Base-by-base conservation (phyloP, 2,888 invertebrate species). In the Thymelicus acteon region DNA sequence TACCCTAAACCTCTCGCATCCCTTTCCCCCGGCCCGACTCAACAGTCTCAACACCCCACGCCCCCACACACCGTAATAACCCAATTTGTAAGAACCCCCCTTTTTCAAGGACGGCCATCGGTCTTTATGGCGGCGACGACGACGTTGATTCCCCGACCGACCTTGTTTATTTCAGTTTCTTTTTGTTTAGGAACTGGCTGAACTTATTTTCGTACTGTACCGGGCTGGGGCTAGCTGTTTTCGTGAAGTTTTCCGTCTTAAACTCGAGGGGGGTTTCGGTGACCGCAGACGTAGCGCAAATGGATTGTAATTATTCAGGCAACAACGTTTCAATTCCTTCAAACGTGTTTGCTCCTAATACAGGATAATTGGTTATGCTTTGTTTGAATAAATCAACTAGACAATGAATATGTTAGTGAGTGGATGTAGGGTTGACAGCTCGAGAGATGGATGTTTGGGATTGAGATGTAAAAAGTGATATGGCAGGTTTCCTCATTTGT, bases 81-180 rank as follows among this genome's bases (percentile, higher is more conserved):
- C 94, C 94, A 94, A 94, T 94, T 94, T 94, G 94, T 93, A 92
- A 92, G 93, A 92, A 90, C 93, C 93, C 92, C 94, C 92, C 91
- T 88, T 83, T 93, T 91, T 93, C 94, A 94, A 94, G 94, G 94
- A 93, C 94, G 94, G 92, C 90, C 93, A 93, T 91, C 93, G 93
- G 91, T 92, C 93, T 93, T 90, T 91, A 93, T 90, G 92, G 93
- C 91, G 91, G 91, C 91, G 92, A 88, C 92, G 92, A 89, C 92
- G 91, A 90, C 91, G 93, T 91, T 92, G 93, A 93, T 92, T 93
- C 92, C 81, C 88, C 93, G 92, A 54, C 24, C 54, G 54, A 93
- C 93, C 93, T 93, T 94, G 94, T 94, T 93, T 93, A 92, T 93
- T 93, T 92, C 91, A 92, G 89, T 92, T 93, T 91, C 92, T 92